phyloP scores from a whole-genome alignment of 2,113 vertebrate species.

The Cebidichthys violaceus region DNA sequence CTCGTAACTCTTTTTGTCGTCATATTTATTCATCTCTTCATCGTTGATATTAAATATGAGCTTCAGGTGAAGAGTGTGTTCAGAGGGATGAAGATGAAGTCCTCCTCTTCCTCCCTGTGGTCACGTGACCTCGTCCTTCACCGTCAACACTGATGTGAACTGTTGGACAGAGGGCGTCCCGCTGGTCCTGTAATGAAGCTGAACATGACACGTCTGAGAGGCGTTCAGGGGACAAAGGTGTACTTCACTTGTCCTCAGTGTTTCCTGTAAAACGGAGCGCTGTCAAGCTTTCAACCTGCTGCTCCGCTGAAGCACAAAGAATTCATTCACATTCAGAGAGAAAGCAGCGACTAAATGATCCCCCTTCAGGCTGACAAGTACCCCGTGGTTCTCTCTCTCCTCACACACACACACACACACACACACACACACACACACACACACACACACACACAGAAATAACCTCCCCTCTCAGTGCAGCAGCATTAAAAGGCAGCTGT shows the following conservation, averaged over 20 bases:
- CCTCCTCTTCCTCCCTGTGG: no score
- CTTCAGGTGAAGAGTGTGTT: no score
- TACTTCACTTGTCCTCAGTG: constrained; percentile 60
- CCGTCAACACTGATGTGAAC: no score
- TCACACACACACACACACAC: constrained; percentile 20
- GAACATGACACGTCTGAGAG: no score
- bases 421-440: constrained; percentile 38
- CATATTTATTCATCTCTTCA: no score
- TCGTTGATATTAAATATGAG: no score
- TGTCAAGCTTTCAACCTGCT: constrained; percentile 59
- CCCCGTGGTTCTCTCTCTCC: constrained; percentile 14
- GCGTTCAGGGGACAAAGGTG: constrained; percentile 37
- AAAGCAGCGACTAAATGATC: neutral
- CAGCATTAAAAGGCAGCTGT: constrained; percentile 62
- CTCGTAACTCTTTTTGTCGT: no score
- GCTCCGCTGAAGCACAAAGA: constrained; percentile 56
- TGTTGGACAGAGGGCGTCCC: no score
- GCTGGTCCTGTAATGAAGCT: no score
- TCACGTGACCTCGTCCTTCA: no score
- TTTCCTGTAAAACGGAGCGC: constrained; percentile 45
- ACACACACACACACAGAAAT: constrained; percentile 12
- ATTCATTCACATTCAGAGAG: constrained; percentile 49
- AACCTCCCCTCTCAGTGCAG: constrained; percentile 45
- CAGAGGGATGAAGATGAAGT: no score
- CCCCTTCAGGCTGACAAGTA: no score